These are phyloP conservation scores for Acanthis flammea DNA, from an alignment of 2,797 vertebrate genomes.

Conservation along the genomic window DNA sequence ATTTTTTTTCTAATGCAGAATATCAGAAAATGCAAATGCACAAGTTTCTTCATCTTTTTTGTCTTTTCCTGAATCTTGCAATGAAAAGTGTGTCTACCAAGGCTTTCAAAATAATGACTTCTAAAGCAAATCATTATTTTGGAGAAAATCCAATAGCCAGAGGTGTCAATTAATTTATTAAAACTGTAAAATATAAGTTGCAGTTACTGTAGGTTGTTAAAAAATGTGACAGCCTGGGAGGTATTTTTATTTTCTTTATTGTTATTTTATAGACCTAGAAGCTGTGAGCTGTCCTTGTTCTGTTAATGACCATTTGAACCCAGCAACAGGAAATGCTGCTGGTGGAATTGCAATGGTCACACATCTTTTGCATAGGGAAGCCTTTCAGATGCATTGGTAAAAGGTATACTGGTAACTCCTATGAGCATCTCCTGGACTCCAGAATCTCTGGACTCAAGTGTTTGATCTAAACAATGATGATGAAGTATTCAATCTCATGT, in stretches of 20 bases:
- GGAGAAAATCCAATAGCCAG: background rate
- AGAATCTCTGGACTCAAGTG: background rate
- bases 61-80: background rate
- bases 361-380: background rate
- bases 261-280: background rate
- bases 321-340: background rate
- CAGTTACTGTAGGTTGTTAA: background rate
- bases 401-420: background rate
- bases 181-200: background rate
- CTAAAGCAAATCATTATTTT: background rate
- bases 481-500: background rate
- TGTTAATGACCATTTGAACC: background rate
- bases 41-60: background rate
- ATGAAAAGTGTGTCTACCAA: background rate
- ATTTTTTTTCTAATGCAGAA: background rate
- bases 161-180: background rate
- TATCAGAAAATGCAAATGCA: background rate
- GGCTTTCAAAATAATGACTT: background rate
- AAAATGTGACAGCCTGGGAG: background rate
- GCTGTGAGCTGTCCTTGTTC: background rate
- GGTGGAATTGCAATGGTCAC: background rate
- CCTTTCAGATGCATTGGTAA: background rate
- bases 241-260: background rate
- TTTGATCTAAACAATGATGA: background rate
- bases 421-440: fast-evolving